Conservation (phyloP, 35 echinoderm and acorn worm species). For the Hemicentrotus pulcherrimus region DNA sequence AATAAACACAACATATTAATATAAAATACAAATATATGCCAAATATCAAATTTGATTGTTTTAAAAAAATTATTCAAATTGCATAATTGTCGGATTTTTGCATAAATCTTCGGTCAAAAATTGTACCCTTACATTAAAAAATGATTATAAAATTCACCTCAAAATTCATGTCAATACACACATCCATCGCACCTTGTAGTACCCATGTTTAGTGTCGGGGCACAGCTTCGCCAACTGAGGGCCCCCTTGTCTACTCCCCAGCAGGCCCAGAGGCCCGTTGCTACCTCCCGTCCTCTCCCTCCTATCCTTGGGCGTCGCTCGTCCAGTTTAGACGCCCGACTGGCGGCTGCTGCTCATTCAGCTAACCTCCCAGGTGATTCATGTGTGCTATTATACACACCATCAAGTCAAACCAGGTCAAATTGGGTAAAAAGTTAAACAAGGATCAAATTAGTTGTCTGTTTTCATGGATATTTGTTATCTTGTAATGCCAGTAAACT, state of each 20-base stretch:
- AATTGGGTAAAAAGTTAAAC: not conserved
- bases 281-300: constrained; percentile 17
- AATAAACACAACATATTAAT: not conserved
- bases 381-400: not conserved
- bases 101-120: not conserved
- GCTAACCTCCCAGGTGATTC: constrained; percentile 39
- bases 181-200: not conserved
- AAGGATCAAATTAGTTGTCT: not conserved
- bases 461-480: not conserved
- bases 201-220: constrained; percentile 25
- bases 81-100: not conserved
- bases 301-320: constrained; percentile 7
- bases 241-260: constrained; percentile 16
- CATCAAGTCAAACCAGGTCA: not conserved
- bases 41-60: not conserved
- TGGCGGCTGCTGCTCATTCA: constrained; percentile 19
- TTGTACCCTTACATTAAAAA: not conserved
- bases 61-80: not conserved
- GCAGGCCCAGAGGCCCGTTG: not conserved
- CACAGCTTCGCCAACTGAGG: constrained; percentile 29
- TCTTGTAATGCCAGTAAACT: not conserved
- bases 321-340: not conserved
- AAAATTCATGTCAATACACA: not conserved
- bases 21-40: not conserved
- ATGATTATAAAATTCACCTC: not conserved